Evolutionary conservation across 2,113 vertebrate genomes (phyloP).

Genomic region (Stigmatopora nigra): DNA sequence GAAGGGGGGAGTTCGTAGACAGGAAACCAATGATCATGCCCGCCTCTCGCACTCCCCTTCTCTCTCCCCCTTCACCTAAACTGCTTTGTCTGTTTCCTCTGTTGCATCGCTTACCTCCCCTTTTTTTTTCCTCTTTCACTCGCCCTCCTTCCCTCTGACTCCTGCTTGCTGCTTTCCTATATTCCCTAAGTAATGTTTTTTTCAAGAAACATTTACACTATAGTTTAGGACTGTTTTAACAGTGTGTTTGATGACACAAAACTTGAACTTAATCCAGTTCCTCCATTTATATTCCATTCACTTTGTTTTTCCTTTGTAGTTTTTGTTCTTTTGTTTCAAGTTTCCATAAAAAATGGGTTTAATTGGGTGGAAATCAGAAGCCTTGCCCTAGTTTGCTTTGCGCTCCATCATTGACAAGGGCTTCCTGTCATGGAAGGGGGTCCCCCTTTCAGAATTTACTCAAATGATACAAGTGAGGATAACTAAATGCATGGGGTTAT

Average conservation of each 20-base stretch:
- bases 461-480: conserved; percentile 3
- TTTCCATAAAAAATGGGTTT: conserved; percentile 47
- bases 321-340: conserved; percentile 66
- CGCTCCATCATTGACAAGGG: conserved; percentile 36
- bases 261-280: conserved; percentile 47
- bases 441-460: conserved; percentile 20
- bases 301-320: conserved; percentile 61
- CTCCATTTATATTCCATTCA: conserved; percentile 54
- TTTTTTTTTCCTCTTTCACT: conserved; percentile 10
- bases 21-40: conserved; percentile 69
- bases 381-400: conserved; percentile 44
- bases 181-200: conserved; percentile 26
- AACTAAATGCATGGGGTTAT: background rate
- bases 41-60: conserved; percentile 17
- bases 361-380: conserved; percentile 54
- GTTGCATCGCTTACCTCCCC: conserved; percentile 39
- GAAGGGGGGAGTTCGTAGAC: conserved; percentile 40
- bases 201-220: conserved; percentile 30
- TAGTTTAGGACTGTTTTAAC: conserved; percentile 62
- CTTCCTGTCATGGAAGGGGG: conserved; percentile 9
- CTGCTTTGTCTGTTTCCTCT: conserved; percentile 49
- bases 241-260: conserved; percentile 19
- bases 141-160: conserved; percentile 10
- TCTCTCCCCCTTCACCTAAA: conserved; percentile 17
- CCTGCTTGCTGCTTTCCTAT: conserved; percentile 56